Base-by-base conservation (phyloP, 1,140 invertebrate species). In the Acyrthosiphon pisum region DNA sequence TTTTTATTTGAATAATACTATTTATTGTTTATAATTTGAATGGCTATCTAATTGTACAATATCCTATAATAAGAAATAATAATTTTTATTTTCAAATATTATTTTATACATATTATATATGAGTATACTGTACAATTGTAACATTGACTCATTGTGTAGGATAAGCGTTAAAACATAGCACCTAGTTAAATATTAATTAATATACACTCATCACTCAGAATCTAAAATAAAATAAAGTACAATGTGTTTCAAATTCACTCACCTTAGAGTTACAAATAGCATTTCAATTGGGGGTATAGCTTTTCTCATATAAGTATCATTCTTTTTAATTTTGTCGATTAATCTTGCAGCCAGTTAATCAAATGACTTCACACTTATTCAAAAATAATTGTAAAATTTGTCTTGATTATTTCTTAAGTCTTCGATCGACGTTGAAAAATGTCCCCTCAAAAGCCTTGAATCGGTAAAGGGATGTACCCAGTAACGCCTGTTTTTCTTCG, bases 301-400 rank as follows among this genome's bases (percentile, higher is more conserved):
- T 46, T 46, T 44, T 92, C 44, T 92, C 91, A 92, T 46, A 81
- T 83, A 81, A 46, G 76, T 92, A 50, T 92, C 68, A 30, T 60
- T 92, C 22, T 92, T 92, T 46, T 26, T 44, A 46, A 92, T 92
- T 92, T 92, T 81, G 41, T 18, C 3, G 37, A 46, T 30, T 30
- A 41, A n/a, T 91, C 60, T 91, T 44, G n/a, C 68, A 18, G n/a
- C 68, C 56, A 92, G 48, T 30, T 92, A 76, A 44, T 92, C 91
- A 50, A 92, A 83, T 26, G 68, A 92, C 26, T 41, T 83, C 76
- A 81, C 41, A 23, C 60, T 81, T 44, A 92, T 92, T 35, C 68
- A 2, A 35, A 76, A 92, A 48, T 92, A 92, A 48, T 81, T 81
- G 37, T 44, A 92, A 81, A 92, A 92, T 76, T 92, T 92, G 30